phyloP scores from a whole-genome alignment of 1,140 invertebrate species.

The Wiebesia pumilae region DNA sequence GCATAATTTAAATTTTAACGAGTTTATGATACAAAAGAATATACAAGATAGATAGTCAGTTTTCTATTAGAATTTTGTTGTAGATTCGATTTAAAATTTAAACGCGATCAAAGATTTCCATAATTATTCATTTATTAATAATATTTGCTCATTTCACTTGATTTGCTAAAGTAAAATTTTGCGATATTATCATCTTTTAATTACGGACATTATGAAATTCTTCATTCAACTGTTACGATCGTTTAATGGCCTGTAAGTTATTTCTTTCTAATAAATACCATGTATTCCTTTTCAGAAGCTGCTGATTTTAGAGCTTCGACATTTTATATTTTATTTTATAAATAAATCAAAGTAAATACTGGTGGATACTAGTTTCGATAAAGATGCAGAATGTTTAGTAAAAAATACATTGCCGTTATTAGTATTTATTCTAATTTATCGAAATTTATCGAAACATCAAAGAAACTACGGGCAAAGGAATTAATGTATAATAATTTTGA shows the following conservation, averaged over 20 bases:
- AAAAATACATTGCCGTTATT: not conserved
- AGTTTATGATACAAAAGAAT: not conserved
- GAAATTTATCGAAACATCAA: not conserved
- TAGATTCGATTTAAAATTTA: too few species aligned
- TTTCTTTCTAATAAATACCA: not conserved
- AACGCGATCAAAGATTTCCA: too few species aligned
- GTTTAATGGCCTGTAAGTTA: not conserved
- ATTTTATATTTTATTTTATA: not conserved
- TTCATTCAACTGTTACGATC: not conserved
- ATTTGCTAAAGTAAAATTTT: not conserved
- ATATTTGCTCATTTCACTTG: not conserved
- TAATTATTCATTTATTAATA: too few species aligned
- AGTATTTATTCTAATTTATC: too few species aligned
- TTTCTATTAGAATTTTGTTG: too few species aligned
- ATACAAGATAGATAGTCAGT: not conserved
- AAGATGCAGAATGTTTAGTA: too few species aligned
- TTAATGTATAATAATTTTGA: not conserved
- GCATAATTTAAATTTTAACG: not conserved
- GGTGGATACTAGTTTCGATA: too few species aligned
- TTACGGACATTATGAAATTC: not conserved
- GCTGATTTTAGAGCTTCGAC: too few species aligned
- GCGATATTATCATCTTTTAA: not conserved
- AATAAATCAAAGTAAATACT: not conserved
- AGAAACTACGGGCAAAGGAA: not conserved
- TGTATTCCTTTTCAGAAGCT: not conserved